These are phyloP conservation scores for Melieria crassipennis DNA, from an alignment of 2,888 invertebrate species.

Conservation along the genomic window DNA sequence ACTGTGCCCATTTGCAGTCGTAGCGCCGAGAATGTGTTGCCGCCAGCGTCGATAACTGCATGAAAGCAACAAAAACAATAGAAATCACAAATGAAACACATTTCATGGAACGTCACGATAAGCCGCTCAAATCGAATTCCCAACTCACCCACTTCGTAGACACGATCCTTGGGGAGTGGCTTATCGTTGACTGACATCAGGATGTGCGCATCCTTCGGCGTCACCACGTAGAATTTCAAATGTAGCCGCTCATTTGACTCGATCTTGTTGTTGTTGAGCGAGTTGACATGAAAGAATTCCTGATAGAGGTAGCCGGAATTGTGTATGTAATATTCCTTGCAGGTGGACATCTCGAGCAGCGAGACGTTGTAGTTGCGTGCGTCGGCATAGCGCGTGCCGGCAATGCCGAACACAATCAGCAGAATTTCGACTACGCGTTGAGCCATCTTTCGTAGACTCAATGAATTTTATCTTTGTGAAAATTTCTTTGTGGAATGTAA, in stretches of 20 bases:
- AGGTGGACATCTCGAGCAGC: slow-evolving; percentile 60
- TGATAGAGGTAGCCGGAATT: slow-evolving; percentile 70
- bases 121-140: background rate
- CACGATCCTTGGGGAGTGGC: slow-evolving; percentile 68
- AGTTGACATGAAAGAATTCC: slow-evolving; percentile 68
- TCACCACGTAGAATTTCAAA: slow-evolving; percentile 75
- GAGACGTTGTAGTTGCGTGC: slow-evolving; percentile 57
- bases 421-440: no score
- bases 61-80: no score
- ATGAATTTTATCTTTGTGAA: no score
- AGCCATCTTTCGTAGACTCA: no score
- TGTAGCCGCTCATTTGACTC: slow-evolving; percentile 62
- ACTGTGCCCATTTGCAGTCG: slow-evolving; percentile 70
- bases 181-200: slow-evolving; percentile 69
- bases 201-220: slow-evolving; percentile 76
- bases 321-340: slow-evolving; percentile 69
- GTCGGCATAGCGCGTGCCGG: slow-evolving; percentile 22
- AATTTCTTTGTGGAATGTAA: no score
- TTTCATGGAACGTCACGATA: background rate
- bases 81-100: background rate
- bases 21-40: slow-evolving; percentile 76
- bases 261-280: slow-evolving; percentile 57
- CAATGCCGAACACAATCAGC: no score
- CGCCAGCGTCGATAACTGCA: slow-evolving; percentile 74
- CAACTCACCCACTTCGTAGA: slow-evolving; percentile 73